These are phyloP conservation scores for Greenwoodochromis staneri DNA, from an alignment of 2,113 vertebrate species.

Conservation along the genomic window DNA sequence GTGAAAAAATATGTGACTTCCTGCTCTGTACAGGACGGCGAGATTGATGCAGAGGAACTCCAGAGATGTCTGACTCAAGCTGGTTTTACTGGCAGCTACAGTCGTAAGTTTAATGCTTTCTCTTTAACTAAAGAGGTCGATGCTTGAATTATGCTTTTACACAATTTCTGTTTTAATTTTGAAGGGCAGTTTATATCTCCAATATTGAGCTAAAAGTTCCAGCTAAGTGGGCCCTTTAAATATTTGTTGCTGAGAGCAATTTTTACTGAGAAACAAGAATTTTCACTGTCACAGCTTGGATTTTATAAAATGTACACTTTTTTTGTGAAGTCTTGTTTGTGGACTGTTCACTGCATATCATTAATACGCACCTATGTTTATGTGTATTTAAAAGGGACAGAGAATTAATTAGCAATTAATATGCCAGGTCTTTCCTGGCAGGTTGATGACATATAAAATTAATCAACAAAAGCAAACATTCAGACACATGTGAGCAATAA, in stretches of 20 bases:
- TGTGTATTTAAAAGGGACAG: background rate
- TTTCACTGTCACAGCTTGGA: background rate
- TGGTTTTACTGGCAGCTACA: constrained; percentile 78
- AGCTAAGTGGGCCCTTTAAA: background rate
- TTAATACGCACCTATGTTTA: background rate
- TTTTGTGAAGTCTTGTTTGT: background rate
- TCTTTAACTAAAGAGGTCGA: background rate
- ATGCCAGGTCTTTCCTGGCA: background rate
- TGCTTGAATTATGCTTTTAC: background rate
- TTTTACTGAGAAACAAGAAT: background rate
- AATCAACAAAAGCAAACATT: background rate
- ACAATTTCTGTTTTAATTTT: background rate
- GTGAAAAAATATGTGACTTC: background rate
- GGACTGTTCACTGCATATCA: background rate
- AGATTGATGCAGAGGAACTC: constrained; percentile 83
- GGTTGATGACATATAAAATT: background rate
- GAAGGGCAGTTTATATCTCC: background rate
- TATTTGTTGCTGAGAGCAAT: background rate
- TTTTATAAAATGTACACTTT: background rate
- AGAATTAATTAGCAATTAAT: background rate
- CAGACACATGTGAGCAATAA: background rate
- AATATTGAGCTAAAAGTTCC: background rate
- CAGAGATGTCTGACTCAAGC: constrained; percentile 83
- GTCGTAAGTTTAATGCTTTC: constrained; percentile 70
- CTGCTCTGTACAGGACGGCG: constrained; percentile 71